A percentile compares a stretch with the other conserved stretches of the same genome.
Evolutionary conservation across 2,113 vertebrate genomes (phyloP).

Genomic region (Myrmecobius fasciatus): DNA sequence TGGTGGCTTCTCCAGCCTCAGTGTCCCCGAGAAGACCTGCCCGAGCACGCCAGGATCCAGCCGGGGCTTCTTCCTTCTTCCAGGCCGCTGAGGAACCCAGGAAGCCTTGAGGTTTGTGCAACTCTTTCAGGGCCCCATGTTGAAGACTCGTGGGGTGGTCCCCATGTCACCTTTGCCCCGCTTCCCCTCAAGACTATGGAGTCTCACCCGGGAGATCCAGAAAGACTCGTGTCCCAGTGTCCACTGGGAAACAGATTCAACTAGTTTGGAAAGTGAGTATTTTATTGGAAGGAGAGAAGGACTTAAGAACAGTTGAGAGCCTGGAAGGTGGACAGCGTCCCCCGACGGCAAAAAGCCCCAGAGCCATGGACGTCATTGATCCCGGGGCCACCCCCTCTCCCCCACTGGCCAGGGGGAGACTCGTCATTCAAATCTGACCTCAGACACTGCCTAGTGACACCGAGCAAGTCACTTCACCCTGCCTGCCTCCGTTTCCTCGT

Average conservation of each 20-base stretch:
- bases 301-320: neutral
- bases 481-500: neutral
- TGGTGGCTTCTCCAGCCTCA: neutral
- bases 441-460: neutral
- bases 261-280: neutral
- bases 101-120: neutral
- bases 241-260: neutral
- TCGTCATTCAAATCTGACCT: neutral
- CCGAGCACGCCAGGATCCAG: too few relatives aligned
- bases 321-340: neutral
- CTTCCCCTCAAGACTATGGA: neutral
- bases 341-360: too few relatives aligned
- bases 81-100: too few relatives aligned
- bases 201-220: neutral
- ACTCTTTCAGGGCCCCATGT: neutral
- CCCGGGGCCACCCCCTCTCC: too few relatives aligned
- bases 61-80: neutral
- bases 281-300: too few relatives aligned
- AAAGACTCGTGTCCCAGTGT: neutral
- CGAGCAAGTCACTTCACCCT: neutral
- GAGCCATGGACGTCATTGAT: neutral
- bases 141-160: neutral
- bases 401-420: neutral
- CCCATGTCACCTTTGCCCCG: neutral
- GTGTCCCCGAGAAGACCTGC: neutral